A percentile compares a stretch with the other conserved stretches of the same genome.
These are phyloP conservation scores for Ctenomys sociabilis DNA, from an alignment of 2,113 vertebrate genomes.

Conservation along the genomic window DNA sequence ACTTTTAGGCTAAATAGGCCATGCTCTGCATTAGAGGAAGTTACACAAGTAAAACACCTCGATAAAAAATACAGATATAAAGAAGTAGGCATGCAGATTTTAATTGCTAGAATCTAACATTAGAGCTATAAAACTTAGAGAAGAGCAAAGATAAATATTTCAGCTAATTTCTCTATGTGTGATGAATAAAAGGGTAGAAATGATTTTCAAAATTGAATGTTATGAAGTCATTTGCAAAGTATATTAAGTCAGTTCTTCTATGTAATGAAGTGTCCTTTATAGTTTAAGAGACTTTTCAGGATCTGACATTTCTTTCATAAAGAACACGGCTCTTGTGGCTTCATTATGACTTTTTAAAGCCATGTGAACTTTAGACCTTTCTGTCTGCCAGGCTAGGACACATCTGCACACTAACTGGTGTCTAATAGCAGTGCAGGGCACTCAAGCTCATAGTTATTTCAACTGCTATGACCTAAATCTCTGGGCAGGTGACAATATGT, in stretches of 20 bases:
- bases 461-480: constrained; percentile 72
- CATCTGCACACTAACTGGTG: constrained; percentile 66
- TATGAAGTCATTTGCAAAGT: constrained; percentile 85
- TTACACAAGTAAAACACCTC: constrained; percentile 53
- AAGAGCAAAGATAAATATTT: constrained; percentile 81
- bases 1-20: constrained; percentile 41
- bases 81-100: constrained; percentile 21
- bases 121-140: constrained; percentile 73
- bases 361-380: constrained; percentile 83
- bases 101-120: constrained; percentile 75
- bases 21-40: background rate
- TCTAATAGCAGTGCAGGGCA: constrained; percentile 6
- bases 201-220: constrained; percentile 84
- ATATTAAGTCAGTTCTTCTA: constrained; percentile 85
- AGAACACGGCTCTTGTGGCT: constrained; percentile 77
- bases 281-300: constrained; percentile 79
- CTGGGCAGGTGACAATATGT: constrained; percentile 62
- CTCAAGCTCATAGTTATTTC: constrained; percentile 71
- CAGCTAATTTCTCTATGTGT: constrained; percentile 80
- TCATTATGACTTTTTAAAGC: constrained; percentile 82
- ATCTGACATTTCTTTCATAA: constrained; percentile 82
- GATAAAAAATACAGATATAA: background rate
- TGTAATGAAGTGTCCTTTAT: constrained; percentile 83
- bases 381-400: constrained; percentile 77
- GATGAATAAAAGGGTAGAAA: constrained; percentile 79